Evolutionary conservation across 2,888 invertebrate genomes (phyloP), one percentile per base, ranked within the genome.

Genomic region (Rhodophaea formosa): DNA sequence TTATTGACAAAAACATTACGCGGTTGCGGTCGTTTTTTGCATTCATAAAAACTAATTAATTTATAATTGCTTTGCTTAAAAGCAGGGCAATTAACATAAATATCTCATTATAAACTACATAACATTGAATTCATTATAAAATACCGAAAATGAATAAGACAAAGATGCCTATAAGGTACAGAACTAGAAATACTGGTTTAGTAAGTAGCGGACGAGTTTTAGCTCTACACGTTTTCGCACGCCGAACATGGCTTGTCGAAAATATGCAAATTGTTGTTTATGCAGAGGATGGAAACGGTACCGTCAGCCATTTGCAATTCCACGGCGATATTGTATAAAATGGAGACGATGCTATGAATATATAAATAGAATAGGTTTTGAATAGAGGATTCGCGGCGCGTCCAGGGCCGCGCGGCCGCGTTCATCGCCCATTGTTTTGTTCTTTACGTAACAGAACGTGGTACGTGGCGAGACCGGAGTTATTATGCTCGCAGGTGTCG

Each of bases 391-490:
- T 82, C 82, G 74, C 76, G 72, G 68, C 79, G 80, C 86, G 84
- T 86, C 81, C 84, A 82, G 76, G 84, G 84, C 79, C 86, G 84
- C 84, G 83, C 82, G 85, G 84, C 74, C 23, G 23, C 85, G 30
- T n/a, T 16, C 81, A 77, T 75, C 84, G 81, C 80, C 82, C 82
- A 88, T 88, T 88, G 87, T 88, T 32, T 88, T 39, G 10, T 39
- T 87, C 84, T 85, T 86, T 86, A 84, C 84, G 83, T 86, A 87
- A 87, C 78, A 77, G 70, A 35, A 16, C 51, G 51, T 51, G 16
- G 70, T 69, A 77, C 79, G 80, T 80, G 82, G 78, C 79, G 72
- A 68, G 64, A 73, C 67, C 53, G 46, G 62, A 71, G 74, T 79
- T 79, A 79, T 80, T 81, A 80, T 79, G 78, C 77, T 76, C 75